Conservation (phyloP, 2,888 invertebrate species). For the Drosophila mimetica region DNA sequence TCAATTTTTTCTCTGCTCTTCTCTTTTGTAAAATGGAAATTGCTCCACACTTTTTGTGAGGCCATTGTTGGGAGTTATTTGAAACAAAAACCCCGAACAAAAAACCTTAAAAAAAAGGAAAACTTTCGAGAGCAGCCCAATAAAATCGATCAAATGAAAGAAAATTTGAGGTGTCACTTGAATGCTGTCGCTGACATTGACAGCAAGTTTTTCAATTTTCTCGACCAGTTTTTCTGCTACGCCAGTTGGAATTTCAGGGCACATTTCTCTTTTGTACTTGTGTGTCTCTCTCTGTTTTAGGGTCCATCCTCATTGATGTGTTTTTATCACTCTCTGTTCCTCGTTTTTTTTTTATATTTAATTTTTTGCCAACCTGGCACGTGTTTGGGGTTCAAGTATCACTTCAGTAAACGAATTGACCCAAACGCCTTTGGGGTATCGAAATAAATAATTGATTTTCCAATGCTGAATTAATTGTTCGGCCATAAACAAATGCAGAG, state of each 20-base stretch:
- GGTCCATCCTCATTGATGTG: conserved; percentile 28
- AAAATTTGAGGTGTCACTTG: conserved; percentile 64
- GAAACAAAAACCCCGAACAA: conserved; percentile 34
- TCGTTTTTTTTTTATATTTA: background rate
- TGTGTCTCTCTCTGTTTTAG: conserved; percentile 17
- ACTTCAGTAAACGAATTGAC: background rate
- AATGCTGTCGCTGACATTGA: conserved; percentile 54
- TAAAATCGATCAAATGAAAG: conserved; percentile 41
- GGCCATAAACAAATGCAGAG: conserved; percentile 18
- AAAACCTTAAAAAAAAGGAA: conserved; percentile 15
- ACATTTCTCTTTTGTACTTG: conserved; percentile 9
- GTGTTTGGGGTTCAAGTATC: conserved; percentile 46
- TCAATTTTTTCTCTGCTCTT: conserved; percentile 4
- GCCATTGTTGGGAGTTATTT: conserved; percentile 34
- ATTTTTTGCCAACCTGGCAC: conserved; percentile 32
- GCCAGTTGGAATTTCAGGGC: conserved; percentile 36
- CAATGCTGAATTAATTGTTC: conserved; percentile 55
- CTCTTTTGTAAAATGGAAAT: conserved; percentile 44
- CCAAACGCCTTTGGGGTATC: conserved; percentile 15
- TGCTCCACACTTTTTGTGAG: conserved; percentile 35
- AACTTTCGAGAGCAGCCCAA: conserved; percentile 19
- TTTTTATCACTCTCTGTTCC: conserved; percentile 20
- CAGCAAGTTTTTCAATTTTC: conserved; percentile 44
- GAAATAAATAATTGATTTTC: conserved; percentile 37
- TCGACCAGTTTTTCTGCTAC: conserved; percentile 14